Conservation (phyloP, 2,888 invertebrate genomes). For the Conchocele bisecta region DNA sequence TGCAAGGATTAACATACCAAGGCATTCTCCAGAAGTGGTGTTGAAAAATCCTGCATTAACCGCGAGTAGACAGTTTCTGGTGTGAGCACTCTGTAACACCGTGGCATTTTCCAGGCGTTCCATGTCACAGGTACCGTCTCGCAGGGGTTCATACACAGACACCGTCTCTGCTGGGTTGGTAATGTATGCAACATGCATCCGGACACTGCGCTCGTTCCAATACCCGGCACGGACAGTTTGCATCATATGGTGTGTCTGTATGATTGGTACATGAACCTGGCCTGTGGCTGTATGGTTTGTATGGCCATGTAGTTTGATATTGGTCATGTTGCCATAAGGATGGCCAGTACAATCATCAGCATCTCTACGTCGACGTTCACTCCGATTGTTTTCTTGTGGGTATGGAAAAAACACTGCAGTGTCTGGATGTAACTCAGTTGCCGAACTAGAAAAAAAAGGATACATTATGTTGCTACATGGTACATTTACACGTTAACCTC, state of each 20-base stretch:
- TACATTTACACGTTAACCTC: too few species aligned
- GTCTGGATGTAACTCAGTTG: too few species aligned
- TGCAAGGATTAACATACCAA: too few species aligned
- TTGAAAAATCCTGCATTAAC: slow-evolving; percentile 82
- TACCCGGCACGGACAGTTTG: slow-evolving; percentile 52
- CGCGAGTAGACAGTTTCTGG: slow-evolving; percentile 77
- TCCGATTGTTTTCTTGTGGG: too few species aligned
- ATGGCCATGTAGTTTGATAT: too few species aligned
- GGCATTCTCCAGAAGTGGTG: slow-evolving; percentile 76
- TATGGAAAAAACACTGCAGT: too few species aligned
- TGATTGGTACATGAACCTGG: slow-evolving; percentile 56
- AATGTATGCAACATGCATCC: slow-evolving; percentile 67
- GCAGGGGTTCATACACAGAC: slow-evolving; percentile 80
- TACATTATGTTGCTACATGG: too few species aligned
- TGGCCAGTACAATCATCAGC: too few species aligned
- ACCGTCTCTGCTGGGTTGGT: slow-evolving; percentile 77
- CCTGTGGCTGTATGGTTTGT: too few species aligned
- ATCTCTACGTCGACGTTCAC: too few species aligned
- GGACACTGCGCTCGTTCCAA: slow-evolving; percentile 45
- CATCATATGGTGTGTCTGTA: slow-evolving; percentile 59
- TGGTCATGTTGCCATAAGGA: too few species aligned
- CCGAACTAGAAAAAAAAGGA: too few species aligned
- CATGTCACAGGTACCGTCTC: slow-evolving; percentile 73
- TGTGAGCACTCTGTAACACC: slow-evolving; percentile 71
- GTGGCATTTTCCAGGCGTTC: slow-evolving; percentile 63